A percentile compares a stretch with the other conserved stretches of the same genome.
These are phyloP conservation scores for Spinibarbus caldwelli DNA, from an alignment of 2,797 vertebrate genomes.

Conservation along the genomic window DNA sequence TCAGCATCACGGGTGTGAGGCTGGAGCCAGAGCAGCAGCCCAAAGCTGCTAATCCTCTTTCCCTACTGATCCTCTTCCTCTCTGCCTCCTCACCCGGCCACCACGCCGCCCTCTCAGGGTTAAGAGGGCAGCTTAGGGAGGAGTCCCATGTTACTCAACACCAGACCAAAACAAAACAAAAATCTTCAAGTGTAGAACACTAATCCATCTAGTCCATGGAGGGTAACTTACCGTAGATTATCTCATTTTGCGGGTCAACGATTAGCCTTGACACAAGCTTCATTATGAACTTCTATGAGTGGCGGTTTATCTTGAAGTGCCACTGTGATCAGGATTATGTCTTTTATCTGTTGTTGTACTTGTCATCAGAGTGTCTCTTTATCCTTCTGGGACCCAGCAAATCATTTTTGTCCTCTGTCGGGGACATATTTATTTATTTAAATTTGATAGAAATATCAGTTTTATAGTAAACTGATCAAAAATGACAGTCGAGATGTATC, in stretches of 20 bases:
- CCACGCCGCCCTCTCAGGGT: slow-evolving; percentile 33
- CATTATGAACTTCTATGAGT: slow-evolving; percentile 41
- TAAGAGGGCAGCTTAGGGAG: slow-evolving; percentile 42
- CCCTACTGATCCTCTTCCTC: slow-evolving; percentile 60
- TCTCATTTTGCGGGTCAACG: slow-evolving; percentile 41
- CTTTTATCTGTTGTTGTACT: slow-evolving; percentile 32
- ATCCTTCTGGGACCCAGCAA: slow-evolving; percentile 17
- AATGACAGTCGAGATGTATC: neutral
- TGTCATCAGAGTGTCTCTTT: slow-evolving; percentile 28
- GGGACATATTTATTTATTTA: neutral
- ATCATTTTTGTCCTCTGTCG: slow-evolving; percentile 29
- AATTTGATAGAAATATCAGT: neutral
- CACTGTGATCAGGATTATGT: slow-evolving; percentile 34
- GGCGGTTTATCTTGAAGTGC: slow-evolving; percentile 36
- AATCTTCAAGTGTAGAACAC: slow-evolving; percentile 42
- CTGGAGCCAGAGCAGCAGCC: slow-evolving; percentile 60
- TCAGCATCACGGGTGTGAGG: slow-evolving; percentile 51
- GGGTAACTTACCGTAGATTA: slow-evolving; percentile 47
- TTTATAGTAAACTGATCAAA: neutral
- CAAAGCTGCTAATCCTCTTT: slow-evolving; percentile 75
- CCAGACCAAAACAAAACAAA: slow-evolving; percentile 49
- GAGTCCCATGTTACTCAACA: slow-evolving; percentile 51
- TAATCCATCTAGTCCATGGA: slow-evolving; percentile 42
- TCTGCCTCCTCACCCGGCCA: slow-evolving; percentile 43
- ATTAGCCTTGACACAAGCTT: slow-evolving; percentile 38